Evolutionary conservation across 2,797 vertebrate genomes (phyloP), one percentile per base, ranked within the genome.

Genomic region (Enteromius radiatus): DNA sequence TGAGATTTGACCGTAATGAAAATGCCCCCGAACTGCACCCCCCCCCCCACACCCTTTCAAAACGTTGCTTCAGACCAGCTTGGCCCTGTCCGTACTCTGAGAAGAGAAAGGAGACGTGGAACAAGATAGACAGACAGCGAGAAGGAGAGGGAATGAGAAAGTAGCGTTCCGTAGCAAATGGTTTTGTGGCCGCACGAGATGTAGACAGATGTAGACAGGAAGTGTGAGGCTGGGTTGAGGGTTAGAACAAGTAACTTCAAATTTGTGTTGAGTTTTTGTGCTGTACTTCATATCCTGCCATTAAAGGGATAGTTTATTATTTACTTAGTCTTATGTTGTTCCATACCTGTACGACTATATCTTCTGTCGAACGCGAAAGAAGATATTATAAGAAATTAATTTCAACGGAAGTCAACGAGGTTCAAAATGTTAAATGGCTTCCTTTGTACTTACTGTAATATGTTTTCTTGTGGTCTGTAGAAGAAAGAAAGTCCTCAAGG

Each of bases 1-100:
- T 91, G 92, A 93, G 92, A 93, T 93, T 93, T 93, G 92, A 90
- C 86, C 90, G 47, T 95, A 94, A 95, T 95, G 94, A 93, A 94
- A 94, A 94, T 93, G 90, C 92, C 86, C 84, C 87, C 76, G 87
- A 90, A 91, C 90, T 61, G 38, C 75, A 78, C 31, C 71, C 14
- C 69, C 56, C 33, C 59, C 38, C 2, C 38, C 38, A 9, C 38
- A 79, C 77, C 84, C 81, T 79, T 69, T 81, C 78, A 81, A 83
- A 81, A 83, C 69, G 80, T 36, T 76, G 85, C 82, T 79, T 84
- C 78, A 71, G 64, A 70, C 80, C 82, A 76, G 79, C 85, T 71
- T 63, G 70, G 84, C 81, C 84, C 84, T 74, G 77, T 85, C 84
- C 70, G 36, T 81, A 78, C 45, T 38, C 78, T 3, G 61, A 85